Conservation (phyloP, 2,888 invertebrate species). For the Hirudinaria manillensis region DNA sequence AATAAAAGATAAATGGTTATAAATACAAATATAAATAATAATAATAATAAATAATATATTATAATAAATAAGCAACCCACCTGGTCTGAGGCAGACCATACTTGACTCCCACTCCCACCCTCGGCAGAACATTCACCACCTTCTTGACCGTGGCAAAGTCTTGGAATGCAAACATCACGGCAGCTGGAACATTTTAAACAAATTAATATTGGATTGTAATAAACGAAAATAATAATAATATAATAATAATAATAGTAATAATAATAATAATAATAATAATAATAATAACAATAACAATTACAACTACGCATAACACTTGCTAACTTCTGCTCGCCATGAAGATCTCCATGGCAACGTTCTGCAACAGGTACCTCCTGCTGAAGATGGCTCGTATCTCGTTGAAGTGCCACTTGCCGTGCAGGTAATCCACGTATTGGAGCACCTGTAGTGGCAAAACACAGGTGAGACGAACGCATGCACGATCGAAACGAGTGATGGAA, state of each 20-base stretch:
- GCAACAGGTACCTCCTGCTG: slow-evolving; percentile 87
- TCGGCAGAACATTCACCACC: slow-evolving; percentile 91
- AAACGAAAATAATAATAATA: not conserved
- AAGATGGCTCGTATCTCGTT: slow-evolving; percentile 98
- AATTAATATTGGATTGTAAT: not conserved
- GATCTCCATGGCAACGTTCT: slow-evolving; percentile 90
- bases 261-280: not conserved
- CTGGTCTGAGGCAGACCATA: slow-evolving; percentile 97
- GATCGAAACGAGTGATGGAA: too few relatives aligned
- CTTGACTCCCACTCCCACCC: slow-evolving; percentile 97
- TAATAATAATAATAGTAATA: not conserved
- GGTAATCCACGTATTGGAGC: slow-evolving; percentile 91
- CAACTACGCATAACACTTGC: slow-evolving; percentile 53
- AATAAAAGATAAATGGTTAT: too few relatives aligned
- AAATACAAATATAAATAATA: not conserved
- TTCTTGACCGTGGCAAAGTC: slow-evolving; percentile 95
- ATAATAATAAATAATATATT: not conserved
- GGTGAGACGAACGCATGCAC: too few relatives aligned
- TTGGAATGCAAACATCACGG: slow-evolving; percentile 95
- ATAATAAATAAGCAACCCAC: slow-evolving; percentile 54
- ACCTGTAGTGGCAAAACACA: slow-evolving; percentile 62
- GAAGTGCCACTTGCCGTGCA: slow-evolving; percentile 99
- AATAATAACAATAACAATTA: not conserved
- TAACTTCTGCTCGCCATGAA: slow-evolving; percentile 96
- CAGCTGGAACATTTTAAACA: slow-evolving; percentile 65